phyloP scores from a whole-genome alignment of 1,140 invertebrate species.

The Heliconius eleuchia region DNA sequence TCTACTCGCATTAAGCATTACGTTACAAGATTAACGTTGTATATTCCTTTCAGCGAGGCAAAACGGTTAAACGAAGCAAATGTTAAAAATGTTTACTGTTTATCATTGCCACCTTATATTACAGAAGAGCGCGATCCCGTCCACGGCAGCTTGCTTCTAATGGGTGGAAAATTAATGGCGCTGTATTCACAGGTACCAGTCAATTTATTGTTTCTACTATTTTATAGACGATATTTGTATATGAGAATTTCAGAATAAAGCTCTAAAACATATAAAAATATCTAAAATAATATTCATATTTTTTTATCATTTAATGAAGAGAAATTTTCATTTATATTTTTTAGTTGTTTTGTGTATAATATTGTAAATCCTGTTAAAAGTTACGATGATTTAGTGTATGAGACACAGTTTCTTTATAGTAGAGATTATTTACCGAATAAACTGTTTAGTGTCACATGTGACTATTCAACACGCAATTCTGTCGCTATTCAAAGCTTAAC shows the following conservation, averaged over 20 bases:
- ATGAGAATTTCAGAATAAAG: background rate
- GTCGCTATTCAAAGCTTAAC: no score
- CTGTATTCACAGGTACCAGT: slow-evolving; percentile 56
- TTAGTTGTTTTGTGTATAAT: no score
- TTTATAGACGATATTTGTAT: background rate
- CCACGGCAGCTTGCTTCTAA: slow-evolving; percentile 59
- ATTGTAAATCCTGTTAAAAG: no score
- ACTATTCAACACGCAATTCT: no score
- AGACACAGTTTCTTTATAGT: no score
- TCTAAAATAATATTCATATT: no score
- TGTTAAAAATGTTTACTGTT: slow-evolving; percentile 57
- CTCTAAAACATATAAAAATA: background rate
- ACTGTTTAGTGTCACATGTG: no score
- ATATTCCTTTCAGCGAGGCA: slow-evolving; percentile 33
- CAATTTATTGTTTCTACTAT: background rate
- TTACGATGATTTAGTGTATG: background rate
- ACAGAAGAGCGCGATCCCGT: slow-evolving; percentile 55
- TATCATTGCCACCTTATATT: slow-evolving; percentile 52
- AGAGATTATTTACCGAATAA: no score
- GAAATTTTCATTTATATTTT: no score
- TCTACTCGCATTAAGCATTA: background rate
- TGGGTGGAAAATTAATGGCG: slow-evolving; percentile 61
- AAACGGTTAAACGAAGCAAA: slow-evolving; percentile 37
- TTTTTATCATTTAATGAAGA: no score
- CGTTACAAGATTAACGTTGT: slow-evolving; percentile 25